Evolutionary conservation across 2,797 vertebrate genomes (phyloP), one percentile per base, ranked within the genome.

Genomic region (Darevskia mixta): DNA sequence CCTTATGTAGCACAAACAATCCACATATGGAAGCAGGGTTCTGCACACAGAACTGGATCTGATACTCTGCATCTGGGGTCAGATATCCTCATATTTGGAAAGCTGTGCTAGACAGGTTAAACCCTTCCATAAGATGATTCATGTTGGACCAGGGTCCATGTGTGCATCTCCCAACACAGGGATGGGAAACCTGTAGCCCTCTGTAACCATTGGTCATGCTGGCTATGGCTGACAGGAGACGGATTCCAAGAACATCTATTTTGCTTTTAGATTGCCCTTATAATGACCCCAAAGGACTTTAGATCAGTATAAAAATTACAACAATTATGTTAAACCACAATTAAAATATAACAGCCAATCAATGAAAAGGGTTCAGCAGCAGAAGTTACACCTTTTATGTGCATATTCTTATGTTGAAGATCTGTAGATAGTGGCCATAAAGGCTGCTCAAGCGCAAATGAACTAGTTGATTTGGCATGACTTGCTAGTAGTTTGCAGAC

Each of bases 391-490:
- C 69, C 29, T n/a, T 35, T 25, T 41, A 67, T 78, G 2, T 10
- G 20, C 35, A 78, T 83, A 20, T 15, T 49, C 61, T 58, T 32
- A 84, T 18, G 1, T 25, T 88, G 20, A 79, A 18, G n/a, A 35
- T 58, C 13, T 73, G 43, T 20, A 55, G 81, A 71, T 29, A 35
- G 20, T 29, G 25, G 11, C 7, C 29, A 15, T 71, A 69, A 88
- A 69, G 35, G 25, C 15, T 85, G 13, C 9, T 88, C 29, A 73
- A 5, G 32, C 25, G 75, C 15, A 29, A 11, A 64, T 3, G 35
- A 64, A 73, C 15, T 38, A 35, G 8, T 66, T 85, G 61, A 20
- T 72, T 90, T 89, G n/a, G 77, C 85, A 85, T 20, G 79, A 86
- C 0, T 58, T 5, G 1, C 35, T 78, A 77, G 32, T 77, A 55